Conservation (phyloP, 2,797 vertebrate genomes). For the Enteromius treurensis region DNA sequence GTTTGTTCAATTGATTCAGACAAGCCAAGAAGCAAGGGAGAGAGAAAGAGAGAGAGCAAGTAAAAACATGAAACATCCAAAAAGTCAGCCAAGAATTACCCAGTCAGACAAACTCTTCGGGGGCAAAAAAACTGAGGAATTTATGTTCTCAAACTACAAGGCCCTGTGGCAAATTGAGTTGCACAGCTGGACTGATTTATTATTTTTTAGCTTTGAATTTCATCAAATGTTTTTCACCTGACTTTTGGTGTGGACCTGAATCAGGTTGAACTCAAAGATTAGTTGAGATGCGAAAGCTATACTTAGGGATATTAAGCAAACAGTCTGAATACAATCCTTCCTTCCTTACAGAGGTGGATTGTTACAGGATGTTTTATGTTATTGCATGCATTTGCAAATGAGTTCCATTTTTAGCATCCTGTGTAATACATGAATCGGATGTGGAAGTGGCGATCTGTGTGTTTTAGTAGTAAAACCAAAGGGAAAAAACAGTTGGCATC, state of each 20-base stretch:
- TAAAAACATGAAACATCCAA: constrained; percentile 29
- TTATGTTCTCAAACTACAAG: constrained; percentile 51
- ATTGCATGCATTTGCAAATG: not conserved
- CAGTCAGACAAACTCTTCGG: constrained; percentile 54
- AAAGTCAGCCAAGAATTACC: constrained; percentile 42
- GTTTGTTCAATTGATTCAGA: constrained; percentile 82
- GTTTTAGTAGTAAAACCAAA: not conserved
- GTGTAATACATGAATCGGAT: constrained; percentile 16
- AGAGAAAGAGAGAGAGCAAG: constrained; percentile 17
- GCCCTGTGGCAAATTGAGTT: constrained; percentile 46
- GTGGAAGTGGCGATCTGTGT: not conserved
- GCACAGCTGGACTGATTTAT: constrained; percentile 8
- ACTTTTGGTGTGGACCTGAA: not conserved
- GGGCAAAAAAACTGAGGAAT: constrained; percentile 30
- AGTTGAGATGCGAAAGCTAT: not conserved
- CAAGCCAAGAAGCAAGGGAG: constrained; percentile 56
- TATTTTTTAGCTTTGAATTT: not conserved
- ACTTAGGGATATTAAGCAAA: not conserved
- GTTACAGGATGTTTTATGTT: not conserved
- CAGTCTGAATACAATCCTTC: not conserved
- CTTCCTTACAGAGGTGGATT: constrained; percentile 3
- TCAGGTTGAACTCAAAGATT: not conserved
- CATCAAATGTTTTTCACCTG: not conserved
- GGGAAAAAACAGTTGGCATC: not conserved
- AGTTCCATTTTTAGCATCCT: not conserved